Evolutionary conservation across 2,888 invertebrate species (phyloP).

Genomic region (Balanococcus diminutus): DNA sequence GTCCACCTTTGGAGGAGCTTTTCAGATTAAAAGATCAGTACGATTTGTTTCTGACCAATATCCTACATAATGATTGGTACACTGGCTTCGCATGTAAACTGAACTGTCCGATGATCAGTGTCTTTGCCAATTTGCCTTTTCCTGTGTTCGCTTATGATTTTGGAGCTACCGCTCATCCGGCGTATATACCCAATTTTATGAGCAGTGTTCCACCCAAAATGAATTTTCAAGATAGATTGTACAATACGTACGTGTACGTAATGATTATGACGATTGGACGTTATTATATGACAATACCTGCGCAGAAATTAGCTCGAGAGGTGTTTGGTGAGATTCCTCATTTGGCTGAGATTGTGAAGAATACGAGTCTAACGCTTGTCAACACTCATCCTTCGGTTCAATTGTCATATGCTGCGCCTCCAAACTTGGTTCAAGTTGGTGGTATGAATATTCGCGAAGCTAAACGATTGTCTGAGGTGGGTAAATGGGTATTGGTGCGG

Average conservation of each 20-base stretch:
- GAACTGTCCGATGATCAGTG: background rate
- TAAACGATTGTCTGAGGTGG: background rate
- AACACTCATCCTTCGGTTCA: background rate
- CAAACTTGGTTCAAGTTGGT: background rate
- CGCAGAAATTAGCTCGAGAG: background rate
- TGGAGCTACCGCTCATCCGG: slow-evolving; percentile 57
- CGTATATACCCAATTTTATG: background rate
- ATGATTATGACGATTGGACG: background rate
- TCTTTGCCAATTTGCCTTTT: background rate
- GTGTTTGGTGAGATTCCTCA: slow-evolving; percentile 9
- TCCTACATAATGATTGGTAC: background rate
- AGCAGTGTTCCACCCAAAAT: background rate
- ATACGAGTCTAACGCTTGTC: slow-evolving; percentile 20
- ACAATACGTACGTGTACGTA: background rate
- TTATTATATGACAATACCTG: background rate
- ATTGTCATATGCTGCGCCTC: background rate
- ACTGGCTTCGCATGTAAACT: slow-evolving; percentile 5
- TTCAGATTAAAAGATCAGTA: slow-evolving; percentile 42
- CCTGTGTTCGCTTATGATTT: slow-evolving; percentile 57
- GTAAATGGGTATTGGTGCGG: too few relatives aligned
- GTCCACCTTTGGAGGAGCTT: slow-evolving; percentile 32
- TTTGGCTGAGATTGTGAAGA: slow-evolving; percentile 3
- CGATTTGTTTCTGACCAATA: slow-evolving; percentile 53
- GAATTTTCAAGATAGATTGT: background rate
- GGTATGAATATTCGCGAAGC: background rate